Percentiles rank a stretch among this genome's conserved stretches.
Conservation (phyloP, 2,797 vertebrate species). For the Sibirionetta formosa region DNA sequence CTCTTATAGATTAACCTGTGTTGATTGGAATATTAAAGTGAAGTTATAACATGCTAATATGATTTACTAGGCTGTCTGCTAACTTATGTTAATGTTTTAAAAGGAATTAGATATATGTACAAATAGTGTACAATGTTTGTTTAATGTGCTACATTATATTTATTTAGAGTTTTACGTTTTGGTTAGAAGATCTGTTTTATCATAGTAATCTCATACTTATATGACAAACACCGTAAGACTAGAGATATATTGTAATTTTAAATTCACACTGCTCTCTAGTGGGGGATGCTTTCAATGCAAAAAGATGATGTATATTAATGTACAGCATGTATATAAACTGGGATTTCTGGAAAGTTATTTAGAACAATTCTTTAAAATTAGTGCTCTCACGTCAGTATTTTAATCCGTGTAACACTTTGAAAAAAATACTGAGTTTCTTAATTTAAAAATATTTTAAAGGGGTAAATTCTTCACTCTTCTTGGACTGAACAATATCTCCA, state of each 20-base stretch:
- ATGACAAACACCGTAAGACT: neutral
- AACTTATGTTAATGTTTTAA: neutral
- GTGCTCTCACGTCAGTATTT: neutral
- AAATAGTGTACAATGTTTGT: neutral
- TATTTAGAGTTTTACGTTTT: neutral
- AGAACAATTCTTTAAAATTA: neutral
- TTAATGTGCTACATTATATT: neutral
- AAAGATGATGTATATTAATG: neutral
- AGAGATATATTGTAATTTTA: constrained; percentile 67
- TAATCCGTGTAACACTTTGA: neutral
- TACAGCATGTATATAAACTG: neutral
- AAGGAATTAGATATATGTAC: neutral
- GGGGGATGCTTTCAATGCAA: constrained; percentile 76
- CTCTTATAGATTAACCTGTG: neutral
- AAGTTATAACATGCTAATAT: neutral
- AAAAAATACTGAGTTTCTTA: neutral
- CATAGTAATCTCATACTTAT: neutral
- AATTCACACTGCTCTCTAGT: constrained; percentile 86
- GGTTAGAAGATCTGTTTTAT: neutral
- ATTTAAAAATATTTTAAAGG: neutral
- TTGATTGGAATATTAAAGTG: neutral
- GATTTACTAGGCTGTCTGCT: neutral
- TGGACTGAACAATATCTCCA: neutral
- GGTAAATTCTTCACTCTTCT: neutral
- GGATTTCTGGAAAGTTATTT: neutral